A percentile compares a stretch with the other conserved stretches of the same genome.
Conservation (phyloP, 2,888 invertebrate genomes). For the Taphrorychus bicolor region DNA sequence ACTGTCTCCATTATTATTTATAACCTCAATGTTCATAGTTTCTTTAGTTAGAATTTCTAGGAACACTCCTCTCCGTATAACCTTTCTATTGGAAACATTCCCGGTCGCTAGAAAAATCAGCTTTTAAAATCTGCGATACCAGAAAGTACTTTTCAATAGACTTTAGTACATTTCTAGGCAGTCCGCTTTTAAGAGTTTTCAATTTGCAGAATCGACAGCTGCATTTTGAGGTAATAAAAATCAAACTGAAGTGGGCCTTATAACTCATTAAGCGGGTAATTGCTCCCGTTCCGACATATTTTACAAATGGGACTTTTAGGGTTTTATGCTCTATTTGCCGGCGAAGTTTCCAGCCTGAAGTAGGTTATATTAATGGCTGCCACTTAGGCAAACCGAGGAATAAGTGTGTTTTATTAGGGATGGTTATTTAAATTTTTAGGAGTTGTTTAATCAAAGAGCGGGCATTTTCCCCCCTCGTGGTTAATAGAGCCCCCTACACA, state of each 20-base stretch:
- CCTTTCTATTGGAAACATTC: background rate
- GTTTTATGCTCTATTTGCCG: conserved; percentile 5
- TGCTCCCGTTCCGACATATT: conserved; percentile 10
- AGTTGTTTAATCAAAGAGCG: background rate
- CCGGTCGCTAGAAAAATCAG: background rate
- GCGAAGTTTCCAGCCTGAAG: background rate
- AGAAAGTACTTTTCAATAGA: background rate
- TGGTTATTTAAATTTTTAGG: background rate
- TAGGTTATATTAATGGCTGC: conserved; percentile 4
- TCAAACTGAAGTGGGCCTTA: conserved; percentile 6
- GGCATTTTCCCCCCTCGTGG: background rate
- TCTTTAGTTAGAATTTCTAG: too few species aligned
- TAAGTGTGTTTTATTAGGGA: background rate
- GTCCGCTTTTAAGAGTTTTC: conserved; percentile 5
- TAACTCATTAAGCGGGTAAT: conserved; percentile 16
- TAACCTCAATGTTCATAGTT: too few species aligned
- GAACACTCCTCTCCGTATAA: too few species aligned
- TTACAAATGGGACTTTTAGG: conserved; percentile 12
- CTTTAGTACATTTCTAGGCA: background rate
- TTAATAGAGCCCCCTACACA: background rate
- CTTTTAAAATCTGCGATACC: background rate
- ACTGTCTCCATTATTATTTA: too few species aligned
- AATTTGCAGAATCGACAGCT: conserved; percentile 16
- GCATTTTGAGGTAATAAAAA: conserved; percentile 20
- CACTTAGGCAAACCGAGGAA: conserved; percentile 1